Conservation (phyloP, 1,140 invertebrate genomes). For the Drosophila ironensis region DNA sequence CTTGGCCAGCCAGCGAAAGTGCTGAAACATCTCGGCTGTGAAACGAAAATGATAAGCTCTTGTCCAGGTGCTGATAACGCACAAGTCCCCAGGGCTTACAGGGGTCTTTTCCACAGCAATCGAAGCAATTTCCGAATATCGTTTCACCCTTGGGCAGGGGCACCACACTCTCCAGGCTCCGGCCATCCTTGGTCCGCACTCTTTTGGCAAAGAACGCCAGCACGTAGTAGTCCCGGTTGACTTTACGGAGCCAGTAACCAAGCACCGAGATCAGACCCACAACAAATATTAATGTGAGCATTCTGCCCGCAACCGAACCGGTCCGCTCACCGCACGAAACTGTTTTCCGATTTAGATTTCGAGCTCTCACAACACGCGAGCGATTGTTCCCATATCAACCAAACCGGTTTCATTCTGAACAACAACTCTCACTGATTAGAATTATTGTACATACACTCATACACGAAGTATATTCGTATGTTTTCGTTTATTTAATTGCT, state of each 20-base stretch:
- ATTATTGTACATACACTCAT: background rate
- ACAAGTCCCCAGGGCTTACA: no score
- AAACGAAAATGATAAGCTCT: background rate
- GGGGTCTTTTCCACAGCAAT: slow-evolving; percentile 42
- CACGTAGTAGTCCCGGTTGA: slow-evolving; percentile 50
- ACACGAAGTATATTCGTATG: background rate
- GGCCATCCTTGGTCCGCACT: slow-evolving; percentile 40
- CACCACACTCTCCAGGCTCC: slow-evolving; percentile 13
- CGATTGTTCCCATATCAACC: background rate
- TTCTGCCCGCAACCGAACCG: background rate
- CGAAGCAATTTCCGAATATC: slow-evolving; percentile 49
- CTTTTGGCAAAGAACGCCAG: slow-evolving; percentile 33
- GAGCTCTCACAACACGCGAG: background rate
- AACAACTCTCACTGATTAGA: background rate
- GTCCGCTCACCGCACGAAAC: background rate
- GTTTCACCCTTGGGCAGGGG: slow-evolving; percentile 30
- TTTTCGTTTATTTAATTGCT: background rate
- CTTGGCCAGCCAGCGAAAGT: slow-evolving; percentile 7
- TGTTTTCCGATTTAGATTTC: background rate
- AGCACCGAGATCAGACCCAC: slow-evolving; percentile 25
- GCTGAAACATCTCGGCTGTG: slow-evolving; percentile 32
- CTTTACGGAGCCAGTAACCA: slow-evolving; percentile 31
- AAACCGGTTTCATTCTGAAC: background rate
- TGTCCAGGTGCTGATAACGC: no score
- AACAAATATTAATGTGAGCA: slow-evolving; percentile 19